Base-by-base conservation (phyloP, 1,140 invertebrate species). In the Penaeus japonicus region DNA sequence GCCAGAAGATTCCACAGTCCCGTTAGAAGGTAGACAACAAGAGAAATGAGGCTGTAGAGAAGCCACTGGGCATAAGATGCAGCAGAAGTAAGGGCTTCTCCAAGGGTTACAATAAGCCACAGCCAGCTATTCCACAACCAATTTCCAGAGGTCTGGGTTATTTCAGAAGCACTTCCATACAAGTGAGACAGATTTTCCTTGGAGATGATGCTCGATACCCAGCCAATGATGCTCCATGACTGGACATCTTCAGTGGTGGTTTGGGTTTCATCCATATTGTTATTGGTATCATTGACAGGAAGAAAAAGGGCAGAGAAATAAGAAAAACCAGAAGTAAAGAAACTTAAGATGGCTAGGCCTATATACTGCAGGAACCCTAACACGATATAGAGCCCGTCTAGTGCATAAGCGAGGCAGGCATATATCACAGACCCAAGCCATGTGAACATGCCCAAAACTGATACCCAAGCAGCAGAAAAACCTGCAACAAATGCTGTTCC, bases 391-490 rank as follows among this genome's bases (percentile, higher is more conserved):
- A 83, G 47, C 22, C 57, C 77, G 39, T 88, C n/a, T 55, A 88
- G 39, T 17, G 83, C 32, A 53, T 83, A 78, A 47, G 80, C 27
- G 20, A 88, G 83, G 81, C 80, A 47, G 27, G 27, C n/a, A 39
- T 83, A 35, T 82, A 73, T 79, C 53, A 30, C 65, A 84, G 87
- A 88, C 80, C 87, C 62, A 88, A 88, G 87, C 87, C 80, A 88
- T 17, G 78, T 18, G 70, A 78, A 82, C 80, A 88, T 77, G 70
- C 80, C 55, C 22, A 55, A n/a, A 32, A 83, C 27, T 54, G 24
- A 18, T 17, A n/a, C 32, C 85, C 85, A 87, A 35, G 70, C 35
- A 53, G 75, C 39, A 27, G 20, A 22, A 18, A 81, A n/a, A 53
- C 75, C 22, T 30, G 78, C 30, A 35, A 32, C 62, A 22, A 30